phyloP scores from a whole-genome alignment of 2,113 vertebrate species.

The Paracanthobrama guichenoti region DNA sequence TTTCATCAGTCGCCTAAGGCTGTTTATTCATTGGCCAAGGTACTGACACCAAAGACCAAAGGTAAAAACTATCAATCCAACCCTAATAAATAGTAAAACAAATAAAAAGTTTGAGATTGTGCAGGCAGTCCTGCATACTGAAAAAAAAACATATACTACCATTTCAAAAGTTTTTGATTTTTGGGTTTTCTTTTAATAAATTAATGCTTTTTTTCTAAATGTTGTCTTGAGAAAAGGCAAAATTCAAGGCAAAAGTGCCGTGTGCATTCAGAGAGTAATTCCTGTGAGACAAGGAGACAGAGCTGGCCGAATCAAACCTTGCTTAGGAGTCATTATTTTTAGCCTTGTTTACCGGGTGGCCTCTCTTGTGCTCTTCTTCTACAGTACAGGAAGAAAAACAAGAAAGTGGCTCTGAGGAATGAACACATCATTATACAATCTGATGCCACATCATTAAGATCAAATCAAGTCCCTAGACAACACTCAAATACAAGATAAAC shows the following conservation, averaged over 20 bases:
- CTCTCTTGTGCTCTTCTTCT: conserved; percentile 65
- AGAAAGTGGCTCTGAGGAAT: conserved; percentile 56
- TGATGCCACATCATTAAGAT: conserved; percentile 65
- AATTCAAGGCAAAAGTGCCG: conserved; percentile 42
- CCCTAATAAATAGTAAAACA: neutral
- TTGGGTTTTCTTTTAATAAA: too few species aligned
- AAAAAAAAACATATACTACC: too few species aligned
- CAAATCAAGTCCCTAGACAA: conserved; percentile 31
- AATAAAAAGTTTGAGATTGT: too few species aligned
- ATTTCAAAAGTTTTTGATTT: too few species aligned
- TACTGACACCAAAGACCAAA: neutral
- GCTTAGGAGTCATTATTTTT: conserved; percentile 77
- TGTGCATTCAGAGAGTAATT: conserved; percentile 71
- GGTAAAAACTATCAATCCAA: neutral
- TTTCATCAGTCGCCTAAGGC: neutral
- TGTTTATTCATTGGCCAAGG: neutral
- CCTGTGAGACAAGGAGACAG: conserved; percentile 69
- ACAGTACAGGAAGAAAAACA: conserved; percentile 50
- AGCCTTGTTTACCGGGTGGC: conserved; percentile 75
- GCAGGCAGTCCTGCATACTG: too few species aligned
- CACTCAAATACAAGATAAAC: conserved; percentile 23
- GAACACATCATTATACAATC: conserved; percentile 65
- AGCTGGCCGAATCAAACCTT: conserved; percentile 72
- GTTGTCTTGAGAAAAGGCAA: too few species aligned
- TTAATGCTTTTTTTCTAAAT: too few species aligned